phyloP scores from a whole-genome alignment of 2,113 vertebrate genomes.

The Todiramphus saurophagus region DNA sequence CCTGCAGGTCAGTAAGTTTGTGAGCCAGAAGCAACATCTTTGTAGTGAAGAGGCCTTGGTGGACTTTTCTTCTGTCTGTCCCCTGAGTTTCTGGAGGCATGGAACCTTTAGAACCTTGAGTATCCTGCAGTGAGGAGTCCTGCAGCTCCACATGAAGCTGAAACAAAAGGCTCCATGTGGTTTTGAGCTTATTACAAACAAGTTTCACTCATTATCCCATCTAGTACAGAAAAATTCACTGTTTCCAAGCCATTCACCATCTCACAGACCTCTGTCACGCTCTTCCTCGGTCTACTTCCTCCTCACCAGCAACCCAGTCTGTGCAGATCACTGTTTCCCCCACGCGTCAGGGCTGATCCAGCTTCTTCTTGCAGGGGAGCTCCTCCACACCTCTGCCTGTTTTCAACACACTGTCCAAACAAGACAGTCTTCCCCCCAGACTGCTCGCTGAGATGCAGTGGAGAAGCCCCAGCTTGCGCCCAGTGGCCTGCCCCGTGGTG shows the following conservation, averaged over 20 bases:
- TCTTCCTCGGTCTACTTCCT: not conserved
- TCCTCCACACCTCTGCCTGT: not conserved
- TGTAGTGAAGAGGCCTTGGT: not conserved
- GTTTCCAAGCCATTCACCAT: not conserved
- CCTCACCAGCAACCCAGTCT: fast-evolving
- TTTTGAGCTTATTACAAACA: not conserved
- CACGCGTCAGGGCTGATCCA: not conserved
- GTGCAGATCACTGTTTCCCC: not conserved
- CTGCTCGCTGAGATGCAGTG: not conserved
- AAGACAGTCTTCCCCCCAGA: not conserved
- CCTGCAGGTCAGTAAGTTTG: not conserved
- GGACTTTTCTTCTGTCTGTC: not conserved
- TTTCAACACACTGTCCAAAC: not conserved
- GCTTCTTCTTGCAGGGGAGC: not conserved
- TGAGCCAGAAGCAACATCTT: fast-evolving
- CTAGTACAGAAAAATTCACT: not conserved
- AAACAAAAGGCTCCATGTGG: not conserved
- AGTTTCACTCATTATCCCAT: not conserved
- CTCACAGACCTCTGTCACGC: not conserved
- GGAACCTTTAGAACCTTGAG: not conserved
- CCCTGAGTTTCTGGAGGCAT: not conserved
- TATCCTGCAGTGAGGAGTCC: not conserved
- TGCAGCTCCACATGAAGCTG: not conserved
- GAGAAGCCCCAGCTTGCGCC: not conserved
- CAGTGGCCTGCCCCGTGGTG: not conserved